These are phyloP conservation scores for Gila robusta DNA, from an alignment of 2,797 vertebrate species.

Conservation along the genomic window DNA sequence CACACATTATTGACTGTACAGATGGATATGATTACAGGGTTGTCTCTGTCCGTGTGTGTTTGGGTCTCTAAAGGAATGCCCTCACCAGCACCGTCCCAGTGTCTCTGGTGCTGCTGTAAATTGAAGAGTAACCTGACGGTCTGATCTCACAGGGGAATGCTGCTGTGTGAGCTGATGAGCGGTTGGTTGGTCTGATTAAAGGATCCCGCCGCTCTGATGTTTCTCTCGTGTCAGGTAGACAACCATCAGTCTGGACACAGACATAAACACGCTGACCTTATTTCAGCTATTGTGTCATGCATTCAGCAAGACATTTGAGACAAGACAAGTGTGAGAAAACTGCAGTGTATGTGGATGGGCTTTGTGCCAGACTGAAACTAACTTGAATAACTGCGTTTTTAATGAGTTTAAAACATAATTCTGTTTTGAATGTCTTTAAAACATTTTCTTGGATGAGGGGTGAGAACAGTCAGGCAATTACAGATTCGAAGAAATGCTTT, in stretches of 20 bases:
- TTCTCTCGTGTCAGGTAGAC: slow-evolving; percentile 46
- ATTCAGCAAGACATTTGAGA: slow-evolving; percentile 10
- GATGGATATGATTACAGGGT: slow-evolving; percentile 15
- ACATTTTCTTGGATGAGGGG: neutral
- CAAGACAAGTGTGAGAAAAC: slow-evolving; percentile 9
- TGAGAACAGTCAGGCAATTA: neutral
- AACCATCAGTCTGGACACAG: slow-evolving; percentile 34
- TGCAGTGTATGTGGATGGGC: neutral
- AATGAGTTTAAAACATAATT: neutral
- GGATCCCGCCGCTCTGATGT: slow-evolving; percentile 37
- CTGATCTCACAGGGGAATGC: slow-evolving; percentile 48
- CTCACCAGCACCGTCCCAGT: neutral
- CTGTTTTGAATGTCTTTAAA: neutral
- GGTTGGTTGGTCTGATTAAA: slow-evolving; percentile 42
- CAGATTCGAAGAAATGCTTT: neutral
- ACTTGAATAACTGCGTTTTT: neutral
- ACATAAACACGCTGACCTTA: slow-evolving; percentile 41
- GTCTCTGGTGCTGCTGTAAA: slow-evolving; percentile 41
- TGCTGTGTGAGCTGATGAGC: slow-evolving; percentile 25
- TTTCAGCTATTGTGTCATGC: slow-evolving; percentile 25
- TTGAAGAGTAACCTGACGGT: slow-evolving; percentile 26
- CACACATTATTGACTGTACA: neutral
- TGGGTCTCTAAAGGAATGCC: neutral
- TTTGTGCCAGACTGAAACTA: neutral
- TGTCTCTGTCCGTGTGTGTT: slow-evolving; percentile 10